Evolutionary conservation across 2,888 invertebrate species (phyloP), one percentile per base, ranked within the genome.

Genomic region (Leptinotarsa juncta): DNA sequence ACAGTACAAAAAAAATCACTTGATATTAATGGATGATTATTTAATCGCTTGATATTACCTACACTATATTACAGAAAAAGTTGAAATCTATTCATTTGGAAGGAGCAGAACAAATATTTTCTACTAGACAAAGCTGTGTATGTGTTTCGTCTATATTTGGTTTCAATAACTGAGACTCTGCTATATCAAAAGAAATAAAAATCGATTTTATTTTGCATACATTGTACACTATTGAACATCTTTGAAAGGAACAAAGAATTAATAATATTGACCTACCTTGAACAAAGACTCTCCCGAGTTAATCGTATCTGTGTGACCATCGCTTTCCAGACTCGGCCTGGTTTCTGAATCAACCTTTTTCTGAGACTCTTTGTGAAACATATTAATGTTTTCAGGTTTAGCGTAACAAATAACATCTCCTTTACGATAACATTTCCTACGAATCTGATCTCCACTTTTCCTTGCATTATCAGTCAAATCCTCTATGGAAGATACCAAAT

Each of bases 211-310:
- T 42, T 42, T 0, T 42, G 42, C 42, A 10, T 42, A 42, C 0
- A 10, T 42, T 42, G 3, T 42, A 42, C 7, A 42, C 42, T 42
- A 42, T 42, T 10, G 42, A 10, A 42, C 42, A 42, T 0, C 42
- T 42, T n/a, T 51, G n/a, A 5, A n/a, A 51, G 3, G 0, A 51
- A 4, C 15, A n/a, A 51, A n/a, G 20, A 57, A 57, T 57, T n/a
- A 12, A n/a, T 62, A 18, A 10, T 62, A 15, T 62, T 62, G 42
- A 57, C 66, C 48, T 62, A 83, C 83, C 73, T 84, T 84, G 62
- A 80, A 83, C 4, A 83, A 67, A 0, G 84, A 84, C 67, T 84
- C 84, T 26, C 84, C 84, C 0, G 84, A 83, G 16, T 78, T 65
- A 4, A 82, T 65, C 65, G 79, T 76, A 66, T 82, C 82, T 0